Evolutionary conservation across 2,797 vertebrate genomes (phyloP), one percentile per base, ranked within the genome.

Genomic region (Cuculus canorus): DNA sequence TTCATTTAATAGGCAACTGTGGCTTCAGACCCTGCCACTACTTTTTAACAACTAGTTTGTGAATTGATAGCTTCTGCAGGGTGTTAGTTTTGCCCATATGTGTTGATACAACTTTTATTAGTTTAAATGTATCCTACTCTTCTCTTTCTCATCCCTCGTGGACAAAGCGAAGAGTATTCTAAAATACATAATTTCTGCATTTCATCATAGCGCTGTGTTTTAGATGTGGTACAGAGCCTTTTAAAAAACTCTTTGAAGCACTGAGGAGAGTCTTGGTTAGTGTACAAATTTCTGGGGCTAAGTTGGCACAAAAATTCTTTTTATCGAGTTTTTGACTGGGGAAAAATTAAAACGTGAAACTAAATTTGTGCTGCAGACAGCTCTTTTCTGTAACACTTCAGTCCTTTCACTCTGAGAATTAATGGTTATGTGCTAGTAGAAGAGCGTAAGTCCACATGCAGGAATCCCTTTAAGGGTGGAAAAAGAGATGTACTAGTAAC

Each of bases 401-500:
- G 28, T 70, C 1, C 0, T 72, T 35, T 71, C 22, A 17, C 5
- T 56, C 5, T 2, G 5, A 53, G 66, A 50, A 21, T 18, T 48
- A 48, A 2, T 59, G 57, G n/a, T 17, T 53, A 1, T 22, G 33
- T 32, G 25, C 53, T 63, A 6, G 45, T 39, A 11, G 11, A 37
- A 21, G 8, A 33, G 68, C 6, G 1, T 16, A 17, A 77, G 1
- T 5, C 17, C 37, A 7, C 28, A 1, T 2, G 5, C 8, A 30
- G 33, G 5, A 30, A 15, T 63, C 53, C 8, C 24, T 13, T 28
- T 21, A 37, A 23, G 73, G 24, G 32, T 5, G 28, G 50, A 32
- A 22, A 18, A 28, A 41, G 57, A 32, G 15, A 28, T 2, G 11
- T 21, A 8, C 25, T 11, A 37, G 13, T 14, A 41, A 43, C 22